Evolutionary conservation across 2,888 invertebrate species (phyloP).

Genomic region (Aphodius sticticus): DNA sequence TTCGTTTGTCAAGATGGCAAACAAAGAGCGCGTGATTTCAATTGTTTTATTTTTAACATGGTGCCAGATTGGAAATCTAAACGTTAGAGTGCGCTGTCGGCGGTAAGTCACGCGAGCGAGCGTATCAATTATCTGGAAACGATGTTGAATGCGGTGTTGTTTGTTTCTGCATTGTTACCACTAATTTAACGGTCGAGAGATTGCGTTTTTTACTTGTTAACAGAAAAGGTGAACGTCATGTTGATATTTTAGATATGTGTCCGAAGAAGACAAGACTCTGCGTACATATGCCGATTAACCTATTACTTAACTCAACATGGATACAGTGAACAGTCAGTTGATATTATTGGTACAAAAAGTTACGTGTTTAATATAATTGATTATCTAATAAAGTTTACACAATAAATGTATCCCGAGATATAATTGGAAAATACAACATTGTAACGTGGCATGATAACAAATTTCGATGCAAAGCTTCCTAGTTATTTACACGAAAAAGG

Average conservation of each 20-base stretch:
- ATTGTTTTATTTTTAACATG: too few species aligned
- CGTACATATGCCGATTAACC: not conserved
- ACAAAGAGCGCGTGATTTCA: not conserved
- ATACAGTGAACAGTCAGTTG: not conserved
- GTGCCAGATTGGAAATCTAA: too few species aligned
- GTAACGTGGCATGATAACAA: not conserved
- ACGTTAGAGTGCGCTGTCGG: too few species aligned
- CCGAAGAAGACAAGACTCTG: not conserved
- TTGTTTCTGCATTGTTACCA: not conserved
- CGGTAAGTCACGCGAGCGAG: not conserved
- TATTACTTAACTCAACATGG: not conserved
- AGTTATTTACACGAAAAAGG: not conserved
- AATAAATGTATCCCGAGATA: not conserved
- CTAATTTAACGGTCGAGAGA: not conserved
- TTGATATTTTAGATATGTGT: not conserved
- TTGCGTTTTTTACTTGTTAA: not conserved
- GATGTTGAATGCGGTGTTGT: not conserved
- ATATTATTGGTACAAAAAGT: not conserved
- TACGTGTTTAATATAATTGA: not conserved
- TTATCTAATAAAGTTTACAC: not conserved
- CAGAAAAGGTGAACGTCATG: not conserved
- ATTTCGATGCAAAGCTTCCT: not conserved
- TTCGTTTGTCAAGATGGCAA: not conserved
- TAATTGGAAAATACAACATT: not conserved
- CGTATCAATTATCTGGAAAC: not conserved